Conservation (phyloP, 2,113 vertebrate species). For the Catharus fuscescens region DNA sequence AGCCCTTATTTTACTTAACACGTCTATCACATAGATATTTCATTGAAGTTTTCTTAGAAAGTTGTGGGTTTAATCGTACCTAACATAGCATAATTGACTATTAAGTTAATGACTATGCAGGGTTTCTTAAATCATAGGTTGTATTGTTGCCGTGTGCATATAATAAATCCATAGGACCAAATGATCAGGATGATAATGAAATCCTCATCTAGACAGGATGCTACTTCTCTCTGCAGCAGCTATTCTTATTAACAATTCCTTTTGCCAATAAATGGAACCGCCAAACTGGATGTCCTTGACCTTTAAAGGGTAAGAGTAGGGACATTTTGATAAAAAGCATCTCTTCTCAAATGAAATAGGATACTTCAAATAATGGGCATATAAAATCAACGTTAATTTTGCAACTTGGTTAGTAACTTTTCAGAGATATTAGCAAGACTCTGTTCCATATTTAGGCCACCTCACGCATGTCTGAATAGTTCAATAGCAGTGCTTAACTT, state of each 20-base stretch:
- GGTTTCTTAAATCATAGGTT: constrained; percentile 55
- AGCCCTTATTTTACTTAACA: constrained; percentile 23
- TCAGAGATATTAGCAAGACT: neutral
- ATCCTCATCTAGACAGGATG: neutral
- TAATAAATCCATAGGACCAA: neutral
- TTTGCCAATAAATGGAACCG: neutral
- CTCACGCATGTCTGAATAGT: neutral
- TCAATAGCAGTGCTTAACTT: neutral
- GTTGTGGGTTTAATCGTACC: neutral
- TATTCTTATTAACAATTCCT: neutral
- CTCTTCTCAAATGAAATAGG: neutral
- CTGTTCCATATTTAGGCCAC: neutral
- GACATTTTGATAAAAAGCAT: neutral
- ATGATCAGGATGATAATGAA: neutral
- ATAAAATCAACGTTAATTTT: neutral
- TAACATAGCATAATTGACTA: constrained; percentile 49
- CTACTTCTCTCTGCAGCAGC: neutral
- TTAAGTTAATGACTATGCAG: constrained; percentile 49
- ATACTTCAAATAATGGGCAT: neutral
- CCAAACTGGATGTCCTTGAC: neutral
- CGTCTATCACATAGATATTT: constrained; percentile 6
- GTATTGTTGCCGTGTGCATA: neutral
- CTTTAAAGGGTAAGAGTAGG: neutral
- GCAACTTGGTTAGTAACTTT: neutral
- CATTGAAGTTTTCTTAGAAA: constrained; percentile 46